Evolutionary conservation across 2,113 vertebrate species (phyloP).

Genomic region (Takifugu bimaculatus): DNA sequence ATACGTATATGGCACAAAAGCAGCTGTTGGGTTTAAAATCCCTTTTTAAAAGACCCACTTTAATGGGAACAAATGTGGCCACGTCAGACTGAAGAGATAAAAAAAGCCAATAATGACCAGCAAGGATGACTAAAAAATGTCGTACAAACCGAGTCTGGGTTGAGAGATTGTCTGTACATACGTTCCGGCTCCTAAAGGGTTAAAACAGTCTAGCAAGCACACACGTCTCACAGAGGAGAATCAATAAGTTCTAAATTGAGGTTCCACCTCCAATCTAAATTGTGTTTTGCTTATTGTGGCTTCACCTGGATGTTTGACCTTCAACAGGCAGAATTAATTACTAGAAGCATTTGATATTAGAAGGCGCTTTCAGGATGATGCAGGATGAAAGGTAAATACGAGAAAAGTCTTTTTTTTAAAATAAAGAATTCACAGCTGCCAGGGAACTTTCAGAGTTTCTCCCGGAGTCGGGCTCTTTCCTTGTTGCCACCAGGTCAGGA

Average conservation of each 20-base stretch:
- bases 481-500: too few relatives aligned
- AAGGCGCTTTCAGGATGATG: background rate
- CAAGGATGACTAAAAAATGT: background rate
- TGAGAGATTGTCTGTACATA: background rate
- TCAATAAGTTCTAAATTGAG: slow-evolving; percentile 3
- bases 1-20: slow-evolving; percentile 15
- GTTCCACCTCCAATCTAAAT: background rate
- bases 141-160: background rate
- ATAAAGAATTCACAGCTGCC: too few relatives aligned
- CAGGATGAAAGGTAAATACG: background rate
- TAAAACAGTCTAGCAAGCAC: background rate
- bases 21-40: slow-evolving; percentile 1
- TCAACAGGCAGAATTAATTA: background rate
- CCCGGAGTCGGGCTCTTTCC: too few relatives aligned
- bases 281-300: background rate
- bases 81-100: too few relatives aligned
- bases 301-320: slow-evolving; percentile 8
- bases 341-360: background rate
- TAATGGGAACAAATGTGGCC: too few relatives aligned
- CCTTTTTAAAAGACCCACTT: background rate
- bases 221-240: background rate
- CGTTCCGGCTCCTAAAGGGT: background rate
- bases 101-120: too few relatives aligned
- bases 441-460: too few relatives aligned
- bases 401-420: too few relatives aligned